Evolutionary conservation across 2,888 invertebrate species (phyloP), one percentile per base, ranked within the genome.

Genomic region (Nemoura dubitans): DNA sequence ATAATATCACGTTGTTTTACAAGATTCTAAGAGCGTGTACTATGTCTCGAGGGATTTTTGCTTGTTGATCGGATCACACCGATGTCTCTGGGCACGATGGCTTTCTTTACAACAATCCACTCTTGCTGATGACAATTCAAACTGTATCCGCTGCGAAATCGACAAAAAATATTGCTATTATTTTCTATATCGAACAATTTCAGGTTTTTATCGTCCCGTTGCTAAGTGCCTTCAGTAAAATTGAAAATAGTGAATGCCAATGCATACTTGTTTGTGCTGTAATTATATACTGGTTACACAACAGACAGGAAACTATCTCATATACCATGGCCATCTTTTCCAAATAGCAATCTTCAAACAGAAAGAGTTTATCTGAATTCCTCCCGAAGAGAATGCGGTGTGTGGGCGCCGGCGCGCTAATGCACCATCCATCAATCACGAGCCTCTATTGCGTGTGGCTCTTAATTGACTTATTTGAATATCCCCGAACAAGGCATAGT

Each of bases 401-500:
- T 21, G 59, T 59, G 59, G 59, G 59, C 59, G 81, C 78, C 7
- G 59, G 59, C 59, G 81, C 78, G 25, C 28, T 78, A 30, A n/a
- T 81, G 81, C 81, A 26, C 16, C 59, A 59, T 78, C 78, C 10
- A 78, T 78, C 28, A 78, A 78, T 78, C 78, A 78, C 78, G 28
- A 7, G 3, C 76, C n/a, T n/a, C 25, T 10, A 36, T 78, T 26
- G 78, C 78, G 78, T 78, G 78, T 78, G 78, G 78, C 28, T n/a
- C 29, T 30, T 84, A 84, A 84, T 84, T 84, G 59, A 84, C 84
- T 84, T 76, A 84, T 84, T 84, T 84, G 21, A 84, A 84, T 84
- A 76, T 28, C 21, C 14, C 84, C 76, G 16, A 84, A 30, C 81
- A 28, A 30, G n/a, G 7, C 81, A 6, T 0, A 81, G 81, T n/a